Evolutionary conservation across 2,113 vertebrate species (phyloP).

Genomic region (Osmerus mordax): DNA sequence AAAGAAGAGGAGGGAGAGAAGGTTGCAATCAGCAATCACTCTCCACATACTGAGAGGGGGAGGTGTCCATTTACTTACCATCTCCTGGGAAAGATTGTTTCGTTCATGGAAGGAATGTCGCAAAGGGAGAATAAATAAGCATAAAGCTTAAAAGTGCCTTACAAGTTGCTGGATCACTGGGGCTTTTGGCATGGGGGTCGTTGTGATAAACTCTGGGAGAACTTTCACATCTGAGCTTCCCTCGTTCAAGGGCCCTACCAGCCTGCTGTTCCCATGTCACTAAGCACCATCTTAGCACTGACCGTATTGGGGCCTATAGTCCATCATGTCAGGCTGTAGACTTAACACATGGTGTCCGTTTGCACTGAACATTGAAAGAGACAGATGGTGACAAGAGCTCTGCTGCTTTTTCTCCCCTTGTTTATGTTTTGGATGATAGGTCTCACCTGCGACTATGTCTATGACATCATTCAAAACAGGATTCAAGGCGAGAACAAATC

Average conservation of each 20-base stretch:
- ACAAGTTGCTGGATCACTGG: background rate
- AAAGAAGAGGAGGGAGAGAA: conserved; percentile 28
- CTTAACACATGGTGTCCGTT: background rate
- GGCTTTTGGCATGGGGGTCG: conserved; percentile 22
- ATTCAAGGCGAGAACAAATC: too few relatives aligned
- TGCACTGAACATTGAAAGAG: background rate
- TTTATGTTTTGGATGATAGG: background rate
- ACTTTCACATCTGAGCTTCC: conserved; percentile 22
- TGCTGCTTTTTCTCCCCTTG: background rate
- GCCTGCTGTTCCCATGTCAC: conserved; percentile 15
- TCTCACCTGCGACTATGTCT: background rate
- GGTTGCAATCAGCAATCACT: conserved; percentile 36
- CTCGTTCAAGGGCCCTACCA: conserved; percentile 1
- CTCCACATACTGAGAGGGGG: conserved; percentile 27
- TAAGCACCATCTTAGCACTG: background rate
- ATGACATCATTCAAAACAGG: conserved; percentile 3
- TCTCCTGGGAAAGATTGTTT: conserved; percentile 23
- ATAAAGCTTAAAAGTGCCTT: conserved; percentile 15
- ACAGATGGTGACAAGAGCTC: background rate
- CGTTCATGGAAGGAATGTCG: conserved; percentile 34
- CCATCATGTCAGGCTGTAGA: background rate
- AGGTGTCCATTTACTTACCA: conserved; percentile 31
- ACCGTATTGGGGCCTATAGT: background rate
- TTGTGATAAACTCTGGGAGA: conserved; percentile 30
- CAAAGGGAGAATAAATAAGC: conserved; percentile 37